A percentile compares a stretch with the other conserved stretches of the same genome.
Conservation (phyloP, 2,113 vertebrate genomes). For the Neotoma lepida region DNA sequence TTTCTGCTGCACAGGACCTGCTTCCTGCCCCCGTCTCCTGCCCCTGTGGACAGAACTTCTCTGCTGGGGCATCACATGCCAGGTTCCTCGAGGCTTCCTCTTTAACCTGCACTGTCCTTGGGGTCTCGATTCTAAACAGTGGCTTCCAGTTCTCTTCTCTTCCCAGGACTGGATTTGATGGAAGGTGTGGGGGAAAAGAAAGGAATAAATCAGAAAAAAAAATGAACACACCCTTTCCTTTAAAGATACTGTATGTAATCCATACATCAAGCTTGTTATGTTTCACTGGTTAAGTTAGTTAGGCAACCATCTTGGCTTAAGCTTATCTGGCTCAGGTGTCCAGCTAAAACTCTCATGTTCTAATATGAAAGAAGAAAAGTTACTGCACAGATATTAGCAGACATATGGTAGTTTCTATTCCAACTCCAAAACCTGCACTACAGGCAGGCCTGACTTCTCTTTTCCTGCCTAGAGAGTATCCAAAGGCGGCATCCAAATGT, state of each 20-base stretch:
- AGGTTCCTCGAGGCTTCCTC: no score
- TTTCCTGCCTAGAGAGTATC: no score
- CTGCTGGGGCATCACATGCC: rapidly evolving
- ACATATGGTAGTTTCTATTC: neutral
- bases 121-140: neutral
- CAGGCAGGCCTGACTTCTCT: neutral
- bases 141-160: neutral
- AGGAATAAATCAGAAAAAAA: neutral
- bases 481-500: no score
- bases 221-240: neutral
- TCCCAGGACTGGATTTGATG: neutral
- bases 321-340: neutral
- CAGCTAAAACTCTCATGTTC: neutral
- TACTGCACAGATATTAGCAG: neutral
- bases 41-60: neutral
- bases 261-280: neutral
- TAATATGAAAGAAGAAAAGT: neutral
- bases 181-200: neutral
- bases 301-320: neutral
- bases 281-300: neutral
- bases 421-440: neutral
- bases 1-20: neutral
- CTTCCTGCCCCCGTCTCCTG: no score
- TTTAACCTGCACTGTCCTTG: neutral
- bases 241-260: neutral